Evolutionary conservation across 2,113 vertebrate species (phyloP).

Genomic region (Megaleporinus macrocephalus): DNA sequence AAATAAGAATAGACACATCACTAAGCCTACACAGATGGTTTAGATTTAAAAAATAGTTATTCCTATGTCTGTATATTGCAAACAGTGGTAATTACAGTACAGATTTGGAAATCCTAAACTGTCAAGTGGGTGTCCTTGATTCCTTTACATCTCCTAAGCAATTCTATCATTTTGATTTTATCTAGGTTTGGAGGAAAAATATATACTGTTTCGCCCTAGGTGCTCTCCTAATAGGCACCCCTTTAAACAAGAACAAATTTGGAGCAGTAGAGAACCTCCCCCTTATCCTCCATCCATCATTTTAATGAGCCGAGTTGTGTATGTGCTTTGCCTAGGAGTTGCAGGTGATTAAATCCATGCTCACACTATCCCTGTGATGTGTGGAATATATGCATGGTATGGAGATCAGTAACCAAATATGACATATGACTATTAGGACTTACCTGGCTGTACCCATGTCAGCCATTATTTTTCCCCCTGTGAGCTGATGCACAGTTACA

Average conservation of each 20-base stretch:
- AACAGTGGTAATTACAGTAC: neutral
- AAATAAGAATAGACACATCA: constrained; percentile 13
- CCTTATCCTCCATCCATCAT: constrained; percentile 84
- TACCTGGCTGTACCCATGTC: constrained; percentile 29
- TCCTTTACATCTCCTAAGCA: neutral
- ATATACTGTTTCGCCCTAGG: constrained; percentile 65
- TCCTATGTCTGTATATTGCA: no score
- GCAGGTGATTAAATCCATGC: constrained; percentile 85
- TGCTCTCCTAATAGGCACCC: constrained; percentile 76
- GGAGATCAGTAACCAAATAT: constrained; percentile 37
- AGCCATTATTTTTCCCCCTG: neutral
- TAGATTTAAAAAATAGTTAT: no score
- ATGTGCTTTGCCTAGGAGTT: constrained; percentile 78
- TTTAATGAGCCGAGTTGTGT: constrained; percentile 85
- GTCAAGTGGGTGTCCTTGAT: neutral
- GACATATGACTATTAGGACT: constrained; percentile 34
- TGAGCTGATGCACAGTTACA: neutral
- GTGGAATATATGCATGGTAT: constrained; percentile 57
- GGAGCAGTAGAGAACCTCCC: constrained; percentile 64
- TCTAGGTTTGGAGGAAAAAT: constrained; percentile 18
- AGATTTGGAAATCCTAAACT: neutral
- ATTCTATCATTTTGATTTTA: constrained; percentile 17
- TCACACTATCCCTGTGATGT: constrained; percentile 53
- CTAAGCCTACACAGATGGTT: neutral
- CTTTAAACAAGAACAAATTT: constrained; percentile 79